Conservation (phyloP, 2,888 invertebrate species). For the Melinaea marsaeus region DNA sequence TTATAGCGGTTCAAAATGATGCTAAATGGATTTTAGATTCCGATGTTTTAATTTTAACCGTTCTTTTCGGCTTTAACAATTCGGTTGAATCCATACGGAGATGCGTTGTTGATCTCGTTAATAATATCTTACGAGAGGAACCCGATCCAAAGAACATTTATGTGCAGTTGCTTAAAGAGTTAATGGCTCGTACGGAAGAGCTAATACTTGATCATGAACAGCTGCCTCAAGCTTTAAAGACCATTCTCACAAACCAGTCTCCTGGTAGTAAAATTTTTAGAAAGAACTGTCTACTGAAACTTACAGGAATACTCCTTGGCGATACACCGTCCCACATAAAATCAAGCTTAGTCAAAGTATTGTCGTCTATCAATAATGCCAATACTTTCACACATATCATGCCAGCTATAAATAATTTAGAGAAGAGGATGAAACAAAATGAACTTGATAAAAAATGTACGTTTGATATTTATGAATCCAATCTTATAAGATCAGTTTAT, state of each 20-base stretch:
- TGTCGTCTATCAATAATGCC: conserved; percentile 66
- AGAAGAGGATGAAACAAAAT: conserved; percentile 46
- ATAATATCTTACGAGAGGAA: conserved; percentile 48
- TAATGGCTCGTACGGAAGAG: conserved; percentile 76
- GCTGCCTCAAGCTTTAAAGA: conserved; percentile 79
- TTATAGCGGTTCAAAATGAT: conserved; percentile 46
- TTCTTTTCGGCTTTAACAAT: conserved; percentile 78
- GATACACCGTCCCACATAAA: conserved; percentile 67
- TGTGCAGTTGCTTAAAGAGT: conserved; percentile 64
- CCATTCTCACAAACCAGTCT: conserved; percentile 76
- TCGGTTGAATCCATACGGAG: conserved; percentile 75
- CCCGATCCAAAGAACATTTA: conserved; percentile 59
- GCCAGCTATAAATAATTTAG: conserved; percentile 47
- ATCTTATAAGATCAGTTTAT: conserved; percentile 74
- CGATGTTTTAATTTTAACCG: conserved; percentile 69
- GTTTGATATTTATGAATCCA: conserved; percentile 73
- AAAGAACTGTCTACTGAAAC: conserved; percentile 57
- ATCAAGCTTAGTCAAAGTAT: conserved; percentile 65
- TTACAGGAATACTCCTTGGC: conserved; percentile 55
- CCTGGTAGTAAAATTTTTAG: conserved; percentile 61
- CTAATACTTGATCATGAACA: conserved; percentile 82
- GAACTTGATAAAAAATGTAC: conserved; percentile 44
- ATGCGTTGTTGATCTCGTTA: conserved; percentile 74
- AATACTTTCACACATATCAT: conserved; percentile 62
- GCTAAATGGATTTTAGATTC: conserved; percentile 61